Evolutionary conservation across 2,888 invertebrate species (phyloP), one percentile per base, ranked within the genome.

Genomic region (Oxycera nigricornis): DNA sequence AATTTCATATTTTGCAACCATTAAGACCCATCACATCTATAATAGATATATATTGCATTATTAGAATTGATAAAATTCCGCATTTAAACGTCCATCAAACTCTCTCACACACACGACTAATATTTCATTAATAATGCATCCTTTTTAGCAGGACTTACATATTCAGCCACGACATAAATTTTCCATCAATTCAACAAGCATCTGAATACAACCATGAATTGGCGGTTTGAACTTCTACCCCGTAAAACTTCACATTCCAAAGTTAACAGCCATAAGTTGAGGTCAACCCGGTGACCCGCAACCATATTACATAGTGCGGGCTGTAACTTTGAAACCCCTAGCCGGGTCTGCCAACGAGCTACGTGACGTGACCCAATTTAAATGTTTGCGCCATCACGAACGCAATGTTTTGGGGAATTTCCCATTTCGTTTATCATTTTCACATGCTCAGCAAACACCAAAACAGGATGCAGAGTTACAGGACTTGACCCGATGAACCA

Each of bases 151-250:
- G 3, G 4, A 55, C n/a, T 17, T 14, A 17, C 20, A 31, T 14
- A 2, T 9, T 20, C 17, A 6, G 26, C 17, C 3, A 7, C 22
- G 2, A 9, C 31, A 62, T 26, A 35, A 62, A 62, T 35, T 62
- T 55, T 62, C 7, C 62, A 62, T 39, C 31, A 62, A 24, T 35
- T 62, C 39, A 62, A 35, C 62, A 22, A 62, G 20, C 59, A 30
- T 30, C 20, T 22, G 55, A 46, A 46, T n/a, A 46, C 11, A 55
- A 55, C 55, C 9, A 62, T 39, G 17, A 17, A 39, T 62, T 62
- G 62, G 62, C 22, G 62, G 62, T 62, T 62, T 62, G 62, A 35
- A 62, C 62, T 62, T 62, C 62, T 39, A 39, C 39, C 39, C 39
- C 55, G 55, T n/a, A n/a, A 55, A 55, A 55, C 24, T 62, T 14